Percentiles rank a stretch among this genome's conserved stretches.
These are phyloP conservation scores for Bombus terrestris DNA, from an alignment of 1,140 invertebrate species.

Conservation along the genomic window DNA sequence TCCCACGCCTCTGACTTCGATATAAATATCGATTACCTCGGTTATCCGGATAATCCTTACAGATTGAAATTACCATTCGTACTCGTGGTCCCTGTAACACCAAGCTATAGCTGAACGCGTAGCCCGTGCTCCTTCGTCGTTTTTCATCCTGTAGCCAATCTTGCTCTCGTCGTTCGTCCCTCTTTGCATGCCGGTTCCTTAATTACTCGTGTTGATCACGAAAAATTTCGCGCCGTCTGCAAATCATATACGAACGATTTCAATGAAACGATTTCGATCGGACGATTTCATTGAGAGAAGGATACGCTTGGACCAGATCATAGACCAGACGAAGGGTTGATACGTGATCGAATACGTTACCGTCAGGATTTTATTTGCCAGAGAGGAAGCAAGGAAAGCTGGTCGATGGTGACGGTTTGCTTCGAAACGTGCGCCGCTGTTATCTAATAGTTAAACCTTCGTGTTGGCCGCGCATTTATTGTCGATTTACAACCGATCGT, in stretches of 20 bases:
- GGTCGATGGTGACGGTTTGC: background rate
- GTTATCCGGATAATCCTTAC: conserved; percentile 79
- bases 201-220: conserved; percentile 40
- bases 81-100: conserved; percentile 18
- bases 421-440: background rate
- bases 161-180: background rate
- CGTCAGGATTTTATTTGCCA: conserved; percentile 42
- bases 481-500: conserved; percentile 32
- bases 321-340: background rate
- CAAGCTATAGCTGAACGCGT: conserved; percentile 7
- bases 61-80: conserved; percentile 77
- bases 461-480: conserved; percentile 10
- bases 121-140: background rate
- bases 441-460: conserved; percentile 8
- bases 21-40: conserved; percentile 79
- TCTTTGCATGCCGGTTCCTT: conserved; percentile 4
- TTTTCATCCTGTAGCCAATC: conserved; percentile 28
- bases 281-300: background rate
- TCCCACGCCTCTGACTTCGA: conserved; percentile 61
- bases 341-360: conserved; percentile 9
- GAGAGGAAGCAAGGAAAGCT: conserved; percentile 13
- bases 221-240: conserved; percentile 43
- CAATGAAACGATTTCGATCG: conserved; percentile 23
- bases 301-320: background rate
- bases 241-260: background rate